Base-by-base conservation (phyloP, 2,113 vertebrate species). In the Ceyx melanurus region DNA sequence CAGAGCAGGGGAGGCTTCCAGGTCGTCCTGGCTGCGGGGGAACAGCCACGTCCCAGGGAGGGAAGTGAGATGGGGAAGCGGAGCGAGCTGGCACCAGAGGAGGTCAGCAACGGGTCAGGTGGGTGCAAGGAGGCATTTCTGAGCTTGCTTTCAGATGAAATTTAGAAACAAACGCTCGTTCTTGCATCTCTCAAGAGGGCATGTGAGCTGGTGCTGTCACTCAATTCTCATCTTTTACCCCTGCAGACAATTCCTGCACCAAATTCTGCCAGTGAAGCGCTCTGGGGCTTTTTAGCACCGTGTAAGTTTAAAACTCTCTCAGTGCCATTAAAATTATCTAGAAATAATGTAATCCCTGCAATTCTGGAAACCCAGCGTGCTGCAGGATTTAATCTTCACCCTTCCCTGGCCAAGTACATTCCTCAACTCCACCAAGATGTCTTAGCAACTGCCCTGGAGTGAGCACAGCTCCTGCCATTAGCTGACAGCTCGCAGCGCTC, bases 391-490 rank as follows among this genome's bases (percentile, higher is more conserved):
- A 62, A 75, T 72, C 48, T 78, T 66, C 37, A 46, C 35, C 80
- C 46, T 43, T n/a, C 73, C 75, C 15, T 45, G 64, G 87, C 89
- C 87, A 82, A 61, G 53, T 6, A 50, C 67, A 51, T 88, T n/a
- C 64, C 51, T 64, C 35, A 28, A 11, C 68, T 56, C 48, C 80
- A 66, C 60, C 86, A 61, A 17, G 76, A 82, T 21, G 58, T 53
- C 82, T 71, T 29, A 95, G 80, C 76, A 68, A 60, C 51, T 91
- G 84, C 67, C 89, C 94, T 48, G 13, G 31, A 37, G 89, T 31
- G 77, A 65, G 25, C 3, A 61, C 61, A 72, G 1, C 68, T 51
- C 48, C 78, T 73, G 54, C 70, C 51, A 10, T 25, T 31, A 15
- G 45, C 78, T 65, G 78, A 6, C 2, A 8, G 45, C 66, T 37